Conservation (phyloP, 2,888 invertebrate species). For the Scaptomyza tumidula region DNA sequence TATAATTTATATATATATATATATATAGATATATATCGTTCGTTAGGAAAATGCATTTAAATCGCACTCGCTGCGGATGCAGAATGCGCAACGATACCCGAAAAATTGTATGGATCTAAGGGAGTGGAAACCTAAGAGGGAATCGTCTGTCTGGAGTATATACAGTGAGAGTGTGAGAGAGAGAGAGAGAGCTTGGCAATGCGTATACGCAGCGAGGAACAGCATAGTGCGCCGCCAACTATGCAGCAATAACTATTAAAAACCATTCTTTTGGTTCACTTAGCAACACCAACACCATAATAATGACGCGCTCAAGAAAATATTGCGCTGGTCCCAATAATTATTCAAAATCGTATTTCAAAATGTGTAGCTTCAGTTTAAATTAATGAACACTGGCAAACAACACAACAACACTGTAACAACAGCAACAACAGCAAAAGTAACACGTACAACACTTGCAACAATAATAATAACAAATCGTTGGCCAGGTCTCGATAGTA, state of each 20-base stretch:
- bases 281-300: conserved; percentile 25
- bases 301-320: conserved; percentile 56
- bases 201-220: conserved; percentile 69
- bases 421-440: conserved; percentile 23
- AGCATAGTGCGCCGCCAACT: conserved; percentile 62
- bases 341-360: conserved; percentile 42
- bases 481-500: conserved; percentile 68
- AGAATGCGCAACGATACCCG: conserved; percentile 38
- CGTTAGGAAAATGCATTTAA: conserved; percentile 81
- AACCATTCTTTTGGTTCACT: conserved; percentile 56
- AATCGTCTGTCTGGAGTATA: conserved; percentile 44
- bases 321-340: conserved; percentile 58
- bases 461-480: conserved; percentile 74
- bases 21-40: conserved; percentile 45
- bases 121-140: conserved; percentile 12
- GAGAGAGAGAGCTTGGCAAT: conserved; percentile 25
- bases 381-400: conserved; percentile 71
- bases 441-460: conserved; percentile 22
- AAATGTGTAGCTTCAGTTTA: conserved; percentile 41
- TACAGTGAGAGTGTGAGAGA: neutral
- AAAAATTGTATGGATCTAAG: conserved; percentile 52
- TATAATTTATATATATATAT: neutral
- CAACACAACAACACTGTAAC: conserved; percentile 35
- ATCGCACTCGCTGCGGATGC: conserved; percentile 64
- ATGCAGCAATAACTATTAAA: conserved; percentile 65